Percentiles rank a stretch among this genome's conserved stretches.
These are phyloP conservation scores for Chionoecetes opilio DNA, from an alignment of 1,140 invertebrate species.

Conservation along the genomic window DNA sequence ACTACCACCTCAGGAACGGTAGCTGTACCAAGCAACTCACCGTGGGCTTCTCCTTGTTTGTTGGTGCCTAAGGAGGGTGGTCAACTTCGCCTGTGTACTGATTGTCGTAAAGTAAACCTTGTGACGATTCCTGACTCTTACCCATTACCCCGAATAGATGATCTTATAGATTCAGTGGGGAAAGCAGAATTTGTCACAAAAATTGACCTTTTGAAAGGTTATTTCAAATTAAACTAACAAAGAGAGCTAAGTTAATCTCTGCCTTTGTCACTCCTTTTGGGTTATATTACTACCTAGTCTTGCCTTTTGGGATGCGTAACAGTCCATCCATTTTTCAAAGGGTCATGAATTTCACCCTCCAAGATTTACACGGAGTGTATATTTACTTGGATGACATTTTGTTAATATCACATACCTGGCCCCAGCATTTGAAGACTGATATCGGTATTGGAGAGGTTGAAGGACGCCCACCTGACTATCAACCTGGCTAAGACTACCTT, in stretches of 20 bases:
- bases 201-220: constrained; percentile 21
- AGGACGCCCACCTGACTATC: background rate
- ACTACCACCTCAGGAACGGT: background rate
- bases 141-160: constrained; percentile 3
- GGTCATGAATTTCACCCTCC: no score
- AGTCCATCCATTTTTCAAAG: no score
- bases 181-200: background rate
- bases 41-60: background rate
- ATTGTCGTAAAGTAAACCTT: background rate
- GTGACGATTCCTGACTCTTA: background rate
- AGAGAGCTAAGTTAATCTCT: background rate
- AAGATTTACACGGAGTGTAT: no score
- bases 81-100: background rate
- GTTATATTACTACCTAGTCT: background rate
- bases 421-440: background rate
- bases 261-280: background rate
- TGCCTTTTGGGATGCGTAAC: no score
- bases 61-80: background rate
- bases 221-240: background rate
- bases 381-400: background rate
- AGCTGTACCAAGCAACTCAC: background rate
- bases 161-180: background rate
- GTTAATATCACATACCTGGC: background rate
- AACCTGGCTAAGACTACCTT: background rate
- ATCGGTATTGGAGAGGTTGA: background rate